Percentiles rank a stretch among this genome's conserved stretches.
phyloP scores from a whole-genome alignment of 2,888 invertebrate genomes.

The Notocelia uddmanniana region DNA sequence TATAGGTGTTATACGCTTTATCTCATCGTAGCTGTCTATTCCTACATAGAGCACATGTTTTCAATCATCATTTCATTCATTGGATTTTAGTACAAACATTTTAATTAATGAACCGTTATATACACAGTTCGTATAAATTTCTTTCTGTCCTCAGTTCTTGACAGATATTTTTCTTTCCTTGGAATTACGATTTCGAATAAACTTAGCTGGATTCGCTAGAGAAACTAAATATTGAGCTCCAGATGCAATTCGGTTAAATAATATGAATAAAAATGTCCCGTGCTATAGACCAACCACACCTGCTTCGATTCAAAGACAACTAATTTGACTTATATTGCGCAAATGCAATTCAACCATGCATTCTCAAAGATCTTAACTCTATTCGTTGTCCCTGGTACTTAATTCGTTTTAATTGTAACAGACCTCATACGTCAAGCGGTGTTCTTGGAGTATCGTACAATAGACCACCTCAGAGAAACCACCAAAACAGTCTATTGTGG shows the following conservation, averaged over 20 bases:
- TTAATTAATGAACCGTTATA: not conserved
- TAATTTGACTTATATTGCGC: conserved; percentile 71
- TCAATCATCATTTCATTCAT: not conserved
- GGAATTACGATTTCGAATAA: not conserved
- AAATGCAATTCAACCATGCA: conserved; percentile 27
- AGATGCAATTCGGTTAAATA: conserved; percentile 19
- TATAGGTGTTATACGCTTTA: too few species aligned
- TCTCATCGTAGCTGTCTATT: too few species aligned
- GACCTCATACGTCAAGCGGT: conserved; percentile 44
- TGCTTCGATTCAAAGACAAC: conserved; percentile 62
- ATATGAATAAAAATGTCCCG: conserved; percentile 58
- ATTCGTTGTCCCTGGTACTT: not conserved
- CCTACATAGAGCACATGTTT: not conserved
- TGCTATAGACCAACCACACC: conserved; percentile 58
- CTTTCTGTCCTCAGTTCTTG: not conserved
- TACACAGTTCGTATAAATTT: not conserved
- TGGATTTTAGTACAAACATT: too few species aligned
- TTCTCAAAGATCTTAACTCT: not conserved
- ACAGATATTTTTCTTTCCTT: not conserved
- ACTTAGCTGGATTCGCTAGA: not conserved
- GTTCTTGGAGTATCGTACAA: conserved; percentile 55
- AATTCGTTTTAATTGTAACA: conserved; percentile 6
- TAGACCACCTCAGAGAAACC: conserved; percentile 67
- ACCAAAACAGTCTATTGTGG: conserved; percentile 48
- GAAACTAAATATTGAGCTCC: not conserved